Evolutionary conservation across 2,113 vertebrate genomes (phyloP), one percentile per base, ranked within the genome.

Genomic region (Progne subis): DNA sequence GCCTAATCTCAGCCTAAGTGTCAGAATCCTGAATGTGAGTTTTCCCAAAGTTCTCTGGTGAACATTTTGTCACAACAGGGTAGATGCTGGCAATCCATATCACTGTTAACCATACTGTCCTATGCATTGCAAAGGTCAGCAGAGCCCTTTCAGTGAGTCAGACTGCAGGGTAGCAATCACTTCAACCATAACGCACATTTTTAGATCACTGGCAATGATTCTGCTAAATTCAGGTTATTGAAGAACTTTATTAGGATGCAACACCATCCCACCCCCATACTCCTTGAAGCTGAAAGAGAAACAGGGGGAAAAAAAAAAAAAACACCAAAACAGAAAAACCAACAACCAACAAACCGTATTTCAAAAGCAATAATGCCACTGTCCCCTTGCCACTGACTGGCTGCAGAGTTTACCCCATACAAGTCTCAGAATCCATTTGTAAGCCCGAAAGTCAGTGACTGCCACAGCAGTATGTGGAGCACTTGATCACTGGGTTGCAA

Each of bases 11-110:
- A 65, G 60, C 76, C 76, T 94, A 69, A 61, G 23, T 91, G 90
- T 98, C 93, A 77, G 91, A 97, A 82, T 84, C 94, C 52, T 64
- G 96, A 95, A 94, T 94, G 92, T 95, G 95, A 90, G 93, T 83
- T 82, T 93, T 96, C 65, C 76, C 88, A 88, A 75, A 86, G 92
- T 79, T 95, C 92, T 94, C 93, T 86, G 70, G 72, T 78, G 78
- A 95, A 80, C 41, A 25, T 14, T 82, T 37, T 56, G 65, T 88
- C 89, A 60, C 90, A 50, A 5, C 24, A 61, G 29, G 59, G 71
- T 91, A 92, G 86, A 23, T 86, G 88, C 81, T 78, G 87, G 75
- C 75, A 68, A 5, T 29, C 32, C 61, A 39, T 10, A 6, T 69
- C 44, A 9, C 18, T 49, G 23, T 59, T 53, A 69, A 21, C 3